Conservation (phyloP, 2,113 vertebrate genomes). For the Nannobrachium achirus region DNA sequence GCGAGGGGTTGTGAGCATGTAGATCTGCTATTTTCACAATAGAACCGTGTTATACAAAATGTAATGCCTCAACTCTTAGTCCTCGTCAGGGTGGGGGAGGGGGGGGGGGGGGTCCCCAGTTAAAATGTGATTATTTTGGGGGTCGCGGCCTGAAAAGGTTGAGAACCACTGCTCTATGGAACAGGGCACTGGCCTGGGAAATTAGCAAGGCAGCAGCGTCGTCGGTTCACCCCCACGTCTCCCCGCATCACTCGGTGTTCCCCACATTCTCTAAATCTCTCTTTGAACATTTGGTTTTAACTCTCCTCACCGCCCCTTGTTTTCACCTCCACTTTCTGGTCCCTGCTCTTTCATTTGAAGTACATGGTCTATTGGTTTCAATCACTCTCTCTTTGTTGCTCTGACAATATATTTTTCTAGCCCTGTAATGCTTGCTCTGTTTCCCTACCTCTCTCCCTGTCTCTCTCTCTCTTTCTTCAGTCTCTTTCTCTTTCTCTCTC, state of each 20-base stretch:
- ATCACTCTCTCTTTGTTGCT: background rate
- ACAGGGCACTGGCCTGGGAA: background rate
- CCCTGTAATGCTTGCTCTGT: background rate
- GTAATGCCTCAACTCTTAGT: too few relatives aligned
- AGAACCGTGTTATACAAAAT: too few relatives aligned
- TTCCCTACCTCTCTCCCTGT: background rate
- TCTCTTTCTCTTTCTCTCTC: slow-evolving; percentile 27
- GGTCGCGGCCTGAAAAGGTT: too few relatives aligned
- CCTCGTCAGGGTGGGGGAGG: too few relatives aligned
- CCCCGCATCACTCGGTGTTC: slow-evolving; percentile 19
- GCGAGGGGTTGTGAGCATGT: too few relatives aligned
- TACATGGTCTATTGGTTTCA: background rate
- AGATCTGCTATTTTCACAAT: too few relatives aligned
- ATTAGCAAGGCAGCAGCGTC: slow-evolving; percentile 14
- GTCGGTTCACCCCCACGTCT: slow-evolving; percentile 5
- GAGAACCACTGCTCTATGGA: too few relatives aligned
- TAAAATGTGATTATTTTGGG: too few relatives aligned
- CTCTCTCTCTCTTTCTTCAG: slow-evolving; percentile 11
- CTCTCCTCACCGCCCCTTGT: background rate
- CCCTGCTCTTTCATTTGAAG: slow-evolving; percentile 22
- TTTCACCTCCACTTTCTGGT: slow-evolving; percentile 5
- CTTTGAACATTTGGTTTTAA: background rate
- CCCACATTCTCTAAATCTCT: slow-evolving; percentile 24
- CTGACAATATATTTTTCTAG: background rate
- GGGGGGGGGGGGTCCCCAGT: too few relatives aligned